Evolutionary conservation across 2,888 invertebrate genomes (phyloP).

Genomic region (Rhorus exstirpatorius): DNA sequence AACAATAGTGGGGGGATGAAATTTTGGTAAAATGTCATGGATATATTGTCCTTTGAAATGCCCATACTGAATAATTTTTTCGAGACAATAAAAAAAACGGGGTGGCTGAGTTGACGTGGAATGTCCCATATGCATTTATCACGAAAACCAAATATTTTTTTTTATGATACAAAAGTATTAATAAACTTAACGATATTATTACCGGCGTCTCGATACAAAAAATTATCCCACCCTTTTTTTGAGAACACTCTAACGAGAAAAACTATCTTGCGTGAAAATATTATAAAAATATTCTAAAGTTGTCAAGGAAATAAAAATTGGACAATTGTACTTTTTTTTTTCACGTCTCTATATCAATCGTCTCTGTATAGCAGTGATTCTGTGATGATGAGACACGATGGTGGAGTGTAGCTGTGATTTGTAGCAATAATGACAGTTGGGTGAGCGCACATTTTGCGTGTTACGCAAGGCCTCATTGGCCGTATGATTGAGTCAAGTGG

Average conservation of each 20-base stretch:
- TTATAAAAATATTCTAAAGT: too few relatives aligned
- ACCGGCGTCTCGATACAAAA: not conserved
- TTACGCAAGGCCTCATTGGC: conserved; percentile 81
- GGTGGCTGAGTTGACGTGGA: too few relatives aligned
- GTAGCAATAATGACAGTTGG: conserved; percentile 57
- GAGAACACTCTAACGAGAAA: not conserved
- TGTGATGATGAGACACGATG: conserved; percentile 1
- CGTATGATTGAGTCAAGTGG: conserved; percentile 83
- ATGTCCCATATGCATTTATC: too few relatives aligned
- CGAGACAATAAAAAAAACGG: too few relatives aligned
- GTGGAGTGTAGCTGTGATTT: conserved; percentile 6
- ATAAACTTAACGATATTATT: conserved; percentile 10
- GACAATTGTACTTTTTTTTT: too few relatives aligned
- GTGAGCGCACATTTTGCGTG: conserved; percentile 76
- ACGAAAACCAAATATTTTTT: not conserved
- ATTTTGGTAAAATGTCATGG: too few relatives aligned
- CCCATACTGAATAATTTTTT: too few relatives aligned
- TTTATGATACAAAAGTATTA: not conserved
- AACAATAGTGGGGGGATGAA: too few relatives aligned
- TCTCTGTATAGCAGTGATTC: not conserved
- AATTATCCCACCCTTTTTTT: not conserved
- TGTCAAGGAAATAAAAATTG: too few relatives aligned
- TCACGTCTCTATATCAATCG: not conserved
- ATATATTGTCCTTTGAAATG: too few relatives aligned
- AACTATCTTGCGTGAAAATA: not conserved